Base-by-base conservation (phyloP, 2,113 vertebrate species). In the Passer domesticus region DNA sequence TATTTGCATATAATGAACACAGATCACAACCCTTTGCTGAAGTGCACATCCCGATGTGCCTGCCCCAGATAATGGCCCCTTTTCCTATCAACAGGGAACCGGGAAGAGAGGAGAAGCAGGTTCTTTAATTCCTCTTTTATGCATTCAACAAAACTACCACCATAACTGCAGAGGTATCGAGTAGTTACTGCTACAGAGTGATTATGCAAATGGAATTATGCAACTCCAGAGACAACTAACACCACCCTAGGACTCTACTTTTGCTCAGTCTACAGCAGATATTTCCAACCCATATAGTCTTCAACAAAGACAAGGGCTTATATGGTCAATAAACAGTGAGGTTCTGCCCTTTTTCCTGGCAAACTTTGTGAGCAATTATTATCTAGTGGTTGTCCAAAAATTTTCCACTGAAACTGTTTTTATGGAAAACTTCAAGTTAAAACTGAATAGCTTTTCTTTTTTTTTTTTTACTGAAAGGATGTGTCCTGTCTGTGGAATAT, bases 1-100 rank as follows among this genome's bases (percentile, higher is more conserved):
- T 97, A 97, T 97, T 97, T 97, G 94, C 95, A 97, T 93, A 95
- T 97, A 96, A 97, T 94, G 95, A 97, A 91, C 56, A 78, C 6
- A 10, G 89, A 89, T 89, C 91, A 59, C 23, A 43, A 83, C 95
- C 85, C 78, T 83, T 92, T 22, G 33, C 17, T 91, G 93, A 90
- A 96, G 86, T 93, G 95, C 23, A 19, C 62, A 73, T 95, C 97
- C 93, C 93, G 8, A 6, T 7, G 95, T 95, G 97, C 92, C 89
- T 93, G 87, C 56, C 90, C 91, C 58, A 92, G 83, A 88, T 95
- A 94, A 92, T 75, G 78, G 60, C 43, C 88, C 75, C 83, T 96
- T 92, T 87, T 68, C 83, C 31, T 68, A 44, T 43, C 17, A 14
- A 73, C 62, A 16, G n/a, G 58, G 89, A 90, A 92, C n/a, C 0